phyloP scores from a whole-genome alignment of 2,888 invertebrate genomes.

The Amphipyra tragopoginis region DNA sequence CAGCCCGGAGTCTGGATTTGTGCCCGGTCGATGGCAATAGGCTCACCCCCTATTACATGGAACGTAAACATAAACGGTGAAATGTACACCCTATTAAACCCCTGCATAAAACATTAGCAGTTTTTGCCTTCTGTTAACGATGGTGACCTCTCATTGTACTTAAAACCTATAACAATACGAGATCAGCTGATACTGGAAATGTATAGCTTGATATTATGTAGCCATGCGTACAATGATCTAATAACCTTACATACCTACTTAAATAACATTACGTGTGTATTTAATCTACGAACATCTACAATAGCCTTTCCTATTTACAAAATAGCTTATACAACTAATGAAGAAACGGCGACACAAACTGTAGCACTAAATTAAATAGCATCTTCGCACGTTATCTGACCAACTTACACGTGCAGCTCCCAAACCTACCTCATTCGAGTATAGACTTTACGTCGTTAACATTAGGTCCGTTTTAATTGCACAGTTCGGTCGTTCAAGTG shows the following conservation, averaged over 20 bases:
- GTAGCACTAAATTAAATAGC: slow-evolving; percentile 54
- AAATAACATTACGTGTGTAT: slow-evolving; percentile 27
- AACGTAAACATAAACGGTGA: too few relatives aligned
- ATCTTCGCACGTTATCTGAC: slow-evolving; percentile 66
- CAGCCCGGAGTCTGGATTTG: too few relatives aligned
- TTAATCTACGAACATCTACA: slow-evolving; percentile 37
- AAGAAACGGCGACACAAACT: slow-evolving; percentile 62
- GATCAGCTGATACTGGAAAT: too few relatives aligned
- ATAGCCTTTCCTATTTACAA: slow-evolving; percentile 59
- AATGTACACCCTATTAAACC: too few relatives aligned
- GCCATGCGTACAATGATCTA: slow-evolving; percentile 24
- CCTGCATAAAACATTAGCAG: too few relatives aligned
- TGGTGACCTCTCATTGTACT: too few relatives aligned
- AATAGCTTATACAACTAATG: slow-evolving; percentile 64
- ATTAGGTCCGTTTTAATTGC: slow-evolving; percentile 36
- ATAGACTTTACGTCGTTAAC: slow-evolving; percentile 26
- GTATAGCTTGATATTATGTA: too few relatives aligned
- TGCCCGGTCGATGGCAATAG: too few relatives aligned
- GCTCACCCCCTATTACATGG: too few relatives aligned
- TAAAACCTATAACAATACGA: too few relatives aligned
- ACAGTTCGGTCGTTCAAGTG: slow-evolving; percentile 11
- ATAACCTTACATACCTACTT: slow-evolving; percentile 7
- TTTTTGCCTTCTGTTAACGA: too few relatives aligned
- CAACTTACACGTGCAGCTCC: slow-evolving; percentile 28
- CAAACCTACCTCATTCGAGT: slow-evolving; percentile 19